Base-by-base conservation (phyloP, 1,140 invertebrate species). In the Zaprionus gabonicus region DNA sequence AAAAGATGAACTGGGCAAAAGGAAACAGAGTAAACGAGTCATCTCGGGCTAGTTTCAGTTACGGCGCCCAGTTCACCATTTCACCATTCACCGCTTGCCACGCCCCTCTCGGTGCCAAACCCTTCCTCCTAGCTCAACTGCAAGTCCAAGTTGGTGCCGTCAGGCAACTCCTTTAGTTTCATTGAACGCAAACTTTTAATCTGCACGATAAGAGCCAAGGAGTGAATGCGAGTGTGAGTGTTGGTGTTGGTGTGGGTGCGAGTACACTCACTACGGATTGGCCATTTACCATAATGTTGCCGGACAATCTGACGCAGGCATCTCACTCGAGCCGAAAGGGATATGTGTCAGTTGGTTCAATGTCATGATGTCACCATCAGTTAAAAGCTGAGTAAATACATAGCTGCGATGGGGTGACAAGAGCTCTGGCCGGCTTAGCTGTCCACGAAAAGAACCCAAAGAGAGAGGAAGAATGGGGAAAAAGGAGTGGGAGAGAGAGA, bases 111-210 rank as follows among this genome's bases (percentile, higher is more conserved):
- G 25, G 10, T 3, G 1, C 4, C 12, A 20, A 12, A 17, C 12
- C 34, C 53, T 41, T 4, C 1, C 27, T 13, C 20, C 23, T 27
- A 4, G 23, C 10, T 97, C 96, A 27, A 38, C 28, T 28, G 23
- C 38, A 28, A 17, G 38, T 44, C 55, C 51, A 46, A 25, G 51
- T 44, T 25, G 38, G 56, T 51, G 38, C 59, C 59, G 53, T 64
- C 60, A 58, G 34, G 25, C 38, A 74, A 62, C 72, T 75, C 53
- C 59, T 55, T 57, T 75, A 71, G 67, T 71, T 71, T 59, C 53
- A 75, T 75, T 75, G 53, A 75, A 75, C 68, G 67, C 67, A 75
- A 75, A 75, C 67, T 75, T 75, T 75, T 75, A 75, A 75, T 75
- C 72, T 64, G 58, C 69, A 59, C 36, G 72, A 71, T 75, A 58